A percentile compares a stretch with the other conserved stretches of the same genome.
Evolutionary conservation across 2,113 vertebrate genomes (phyloP).

Genomic region (Colistium nudipinnis): DNA sequence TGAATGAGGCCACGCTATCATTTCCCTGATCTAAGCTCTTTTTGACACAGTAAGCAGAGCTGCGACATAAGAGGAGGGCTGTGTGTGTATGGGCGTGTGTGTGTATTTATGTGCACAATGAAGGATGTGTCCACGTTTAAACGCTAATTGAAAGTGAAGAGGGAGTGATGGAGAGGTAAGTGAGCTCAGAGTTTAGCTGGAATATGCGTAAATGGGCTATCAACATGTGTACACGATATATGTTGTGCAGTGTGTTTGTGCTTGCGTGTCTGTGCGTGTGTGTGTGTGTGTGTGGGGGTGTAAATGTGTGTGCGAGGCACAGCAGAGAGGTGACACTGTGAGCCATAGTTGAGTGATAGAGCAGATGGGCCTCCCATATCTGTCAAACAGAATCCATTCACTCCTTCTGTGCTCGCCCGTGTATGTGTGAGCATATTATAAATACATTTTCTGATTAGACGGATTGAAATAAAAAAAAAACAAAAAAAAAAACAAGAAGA

Average conservation of each 20-base stretch:
- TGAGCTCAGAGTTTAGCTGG: background rate
- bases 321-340: conserved; percentile 36
- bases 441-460: background rate
- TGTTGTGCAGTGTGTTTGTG: conserved; percentile 4
- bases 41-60: conserved; percentile 67
- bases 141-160: background rate
- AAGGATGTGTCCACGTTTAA: conserved; percentile 8
- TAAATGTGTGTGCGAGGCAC: background rate
- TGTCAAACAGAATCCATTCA: conserved; percentile 25
- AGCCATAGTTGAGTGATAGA: conserved; percentile 33
- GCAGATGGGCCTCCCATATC: conserved; percentile 47
- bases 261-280: background rate
- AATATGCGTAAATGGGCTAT: conserved; percentile 25
- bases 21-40: conserved; percentile 76
- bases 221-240: conserved; percentile 16
- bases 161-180: background rate
- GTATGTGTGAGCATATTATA: too few species aligned
- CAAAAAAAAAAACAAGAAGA: background rate
- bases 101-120: too few species aligned
- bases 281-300: conserved; percentile 10
- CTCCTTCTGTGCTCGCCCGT: background rate
- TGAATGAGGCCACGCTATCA: conserved; percentile 57
- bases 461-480: background rate
- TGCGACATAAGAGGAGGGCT: conserved; percentile 50
- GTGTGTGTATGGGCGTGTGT: background rate